Percentiles rank a stretch among this genome's conserved stretches.
Conservation (phyloP, 2,113 vertebrate genomes). For the Pomatorhinus ruficollis region DNA sequence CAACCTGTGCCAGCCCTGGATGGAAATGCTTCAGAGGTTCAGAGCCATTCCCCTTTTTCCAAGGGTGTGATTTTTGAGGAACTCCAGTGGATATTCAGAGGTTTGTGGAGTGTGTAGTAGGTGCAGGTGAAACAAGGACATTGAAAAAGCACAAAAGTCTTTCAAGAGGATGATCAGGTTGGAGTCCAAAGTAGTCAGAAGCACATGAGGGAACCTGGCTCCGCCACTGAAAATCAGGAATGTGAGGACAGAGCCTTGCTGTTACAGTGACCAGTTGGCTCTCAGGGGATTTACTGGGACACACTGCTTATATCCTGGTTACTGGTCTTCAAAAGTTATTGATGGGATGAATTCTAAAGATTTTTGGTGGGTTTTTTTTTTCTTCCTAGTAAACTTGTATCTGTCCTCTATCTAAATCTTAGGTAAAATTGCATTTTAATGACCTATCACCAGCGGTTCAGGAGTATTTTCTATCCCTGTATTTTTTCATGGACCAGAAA, state of each 20-base stretch:
- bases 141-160: neutral
- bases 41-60: neutral
- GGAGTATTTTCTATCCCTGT: neutral
- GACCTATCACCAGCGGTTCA: neutral
- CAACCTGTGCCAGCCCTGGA: neutral
- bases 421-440: neutral
- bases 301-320: neutral
- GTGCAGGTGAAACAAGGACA: neutral
- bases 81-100: neutral
- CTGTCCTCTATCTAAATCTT: neutral
- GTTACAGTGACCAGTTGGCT: neutral
- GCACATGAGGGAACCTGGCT: neutral
- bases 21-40: neutral
- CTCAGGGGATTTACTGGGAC: neutral
- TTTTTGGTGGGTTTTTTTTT: accelerated
- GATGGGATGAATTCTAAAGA: neutral
- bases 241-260: neutral
- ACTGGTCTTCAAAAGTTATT: neutral
- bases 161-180: neutral
- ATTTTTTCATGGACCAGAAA: neutral
- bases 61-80: neutral
- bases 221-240: neutral
- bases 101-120: neutral
- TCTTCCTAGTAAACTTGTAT: neutral
- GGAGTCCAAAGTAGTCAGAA: neutral